phyloP scores from a whole-genome alignment of 2,113 vertebrate species.

The Etheostoma spectabile region DNA sequence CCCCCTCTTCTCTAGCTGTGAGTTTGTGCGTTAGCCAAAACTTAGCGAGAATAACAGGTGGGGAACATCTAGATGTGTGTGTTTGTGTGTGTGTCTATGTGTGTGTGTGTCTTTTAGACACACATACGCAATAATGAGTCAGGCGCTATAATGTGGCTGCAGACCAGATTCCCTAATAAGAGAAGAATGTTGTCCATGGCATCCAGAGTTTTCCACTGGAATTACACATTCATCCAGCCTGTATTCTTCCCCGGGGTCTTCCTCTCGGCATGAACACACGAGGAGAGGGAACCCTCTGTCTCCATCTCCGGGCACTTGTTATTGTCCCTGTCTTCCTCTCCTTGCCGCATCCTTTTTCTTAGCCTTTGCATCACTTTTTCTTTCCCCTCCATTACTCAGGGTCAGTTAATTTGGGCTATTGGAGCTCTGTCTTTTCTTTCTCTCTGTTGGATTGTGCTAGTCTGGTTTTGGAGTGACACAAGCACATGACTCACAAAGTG shows the following conservation, averaged over 20 bases:
- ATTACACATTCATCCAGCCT: constrained; percentile 76
- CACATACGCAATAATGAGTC: constrained; percentile 58
- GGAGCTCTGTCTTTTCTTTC: constrained; percentile 32
- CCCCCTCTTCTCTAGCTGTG: neutral
- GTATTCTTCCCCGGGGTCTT: constrained; percentile 80
- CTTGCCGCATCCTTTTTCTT: constrained; percentile 67
- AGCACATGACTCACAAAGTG: constrained; percentile 73
- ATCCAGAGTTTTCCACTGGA: constrained; percentile 82
- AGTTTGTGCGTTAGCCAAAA: constrained; percentile 63
- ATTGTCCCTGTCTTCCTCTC: constrained; percentile 23
- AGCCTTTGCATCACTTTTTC: constrained; percentile 56
- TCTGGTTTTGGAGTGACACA: constrained; percentile 66
- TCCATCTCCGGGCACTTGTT: constrained; percentile 44
- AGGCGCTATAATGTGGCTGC: constrained; percentile 64
- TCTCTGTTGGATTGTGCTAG: constrained; percentile 34
- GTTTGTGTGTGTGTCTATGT: neutral
- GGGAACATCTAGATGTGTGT: constrained; percentile 69
- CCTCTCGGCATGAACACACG: constrained; percentile 65
- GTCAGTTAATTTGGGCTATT: constrained; percentile 52
- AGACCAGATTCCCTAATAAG: constrained; percentile 77
- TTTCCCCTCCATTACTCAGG: constrained; percentile 29
- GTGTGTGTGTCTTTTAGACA: constrained; percentile 34
- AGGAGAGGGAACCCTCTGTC: constrained; percentile 79
- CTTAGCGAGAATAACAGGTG: constrained; percentile 76
- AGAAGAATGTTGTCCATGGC: constrained; percentile 77